Evolutionary conservation across 2,888 invertebrate genomes (phyloP), one percentile per base, ranked within the genome.

Genomic region (Lochmaea crataegi): DNA sequence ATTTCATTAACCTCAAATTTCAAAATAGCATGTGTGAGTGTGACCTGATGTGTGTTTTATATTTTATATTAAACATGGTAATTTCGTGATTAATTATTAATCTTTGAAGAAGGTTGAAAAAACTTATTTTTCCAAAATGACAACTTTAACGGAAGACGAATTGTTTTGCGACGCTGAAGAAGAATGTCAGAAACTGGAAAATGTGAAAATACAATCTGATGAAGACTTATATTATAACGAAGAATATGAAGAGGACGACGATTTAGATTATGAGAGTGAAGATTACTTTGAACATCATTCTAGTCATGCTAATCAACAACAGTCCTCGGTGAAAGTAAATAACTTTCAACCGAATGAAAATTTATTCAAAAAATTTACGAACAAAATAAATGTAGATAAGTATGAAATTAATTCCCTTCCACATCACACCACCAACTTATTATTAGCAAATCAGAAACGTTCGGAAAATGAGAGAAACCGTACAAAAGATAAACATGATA

Each of bases 401-500:
- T 96, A 95, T 84, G 93, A 93, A 83, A 90, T 90, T 0, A 92
- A 92, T 0, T 80, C 83, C 3, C 85, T 93, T 73, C 91, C 93
- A 2, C 89, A 89, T 38, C 91, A 91, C 73, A 92, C 94, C 0
- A 91, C 92, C 32, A 96, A 94, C 84, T 89, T 91, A 72, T 87
- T 96, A 66, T 90, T 92, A 16, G 90, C 91, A 78, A 92, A 91
- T 80, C 91, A 92, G 76, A 91, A 91, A 75, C 92, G 91, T 80
- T 85, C 87, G 71, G 93, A 94, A 56, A 91, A 91, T 78, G 93
- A 91, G n/a, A 90, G 94, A 73, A 89, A 92, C 9, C 89, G 94
- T 80, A 90, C 90, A 0, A 96, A 95, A 83, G 98, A 99, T 84
- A 98, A 98, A 86, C 92, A 95, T 84, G 98, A 98, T 85, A 89